These are phyloP conservation scores for Tanytarsus gracilentus DNA, from an alignment of 2,888 invertebrate genomes.

Conservation along the genomic window DNA sequence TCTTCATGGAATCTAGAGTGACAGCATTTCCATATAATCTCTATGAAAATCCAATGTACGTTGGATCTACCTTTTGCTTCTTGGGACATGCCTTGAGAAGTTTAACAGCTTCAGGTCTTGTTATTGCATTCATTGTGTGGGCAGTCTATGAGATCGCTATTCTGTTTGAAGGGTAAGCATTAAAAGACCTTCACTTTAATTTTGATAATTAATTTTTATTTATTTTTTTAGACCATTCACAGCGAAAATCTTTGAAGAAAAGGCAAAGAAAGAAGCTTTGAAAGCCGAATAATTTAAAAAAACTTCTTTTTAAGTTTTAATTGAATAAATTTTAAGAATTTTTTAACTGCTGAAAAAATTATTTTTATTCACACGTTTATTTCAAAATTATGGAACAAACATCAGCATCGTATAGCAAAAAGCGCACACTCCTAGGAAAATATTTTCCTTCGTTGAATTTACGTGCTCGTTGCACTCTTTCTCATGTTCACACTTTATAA, in stretches of 20 bases:
- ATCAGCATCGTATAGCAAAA: neutral
- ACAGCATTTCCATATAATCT: conserved; percentile 32
- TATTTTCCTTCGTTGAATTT: neutral
- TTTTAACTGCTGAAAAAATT: neutral
- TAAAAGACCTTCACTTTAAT: neutral
- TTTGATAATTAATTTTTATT: neutral
- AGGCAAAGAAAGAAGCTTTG: neutral
- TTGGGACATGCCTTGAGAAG: conserved; percentile 31
- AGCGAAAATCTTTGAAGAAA: conserved; percentile 13
- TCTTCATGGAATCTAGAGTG: conserved; percentile 32
- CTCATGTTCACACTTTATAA: neutral
- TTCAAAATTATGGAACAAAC: neutral
- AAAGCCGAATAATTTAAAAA: neutral
- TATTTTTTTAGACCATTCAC: conserved; percentile 18
- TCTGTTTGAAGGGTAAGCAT: neutral
- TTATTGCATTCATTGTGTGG: neutral
- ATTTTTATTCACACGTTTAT: neutral
- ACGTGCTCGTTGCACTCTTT: neutral
- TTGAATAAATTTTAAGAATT: neutral
- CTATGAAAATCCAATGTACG: conserved; percentile 33
- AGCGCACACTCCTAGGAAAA: neutral
- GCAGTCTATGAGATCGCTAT: neutral
- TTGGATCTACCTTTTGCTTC: conserved; percentile 32
- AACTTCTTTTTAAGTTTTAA: neutral
- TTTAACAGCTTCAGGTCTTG: neutral